Base-by-base conservation (phyloP, 2,888 invertebrate species). In the Zaprionus lineosus region DNA sequence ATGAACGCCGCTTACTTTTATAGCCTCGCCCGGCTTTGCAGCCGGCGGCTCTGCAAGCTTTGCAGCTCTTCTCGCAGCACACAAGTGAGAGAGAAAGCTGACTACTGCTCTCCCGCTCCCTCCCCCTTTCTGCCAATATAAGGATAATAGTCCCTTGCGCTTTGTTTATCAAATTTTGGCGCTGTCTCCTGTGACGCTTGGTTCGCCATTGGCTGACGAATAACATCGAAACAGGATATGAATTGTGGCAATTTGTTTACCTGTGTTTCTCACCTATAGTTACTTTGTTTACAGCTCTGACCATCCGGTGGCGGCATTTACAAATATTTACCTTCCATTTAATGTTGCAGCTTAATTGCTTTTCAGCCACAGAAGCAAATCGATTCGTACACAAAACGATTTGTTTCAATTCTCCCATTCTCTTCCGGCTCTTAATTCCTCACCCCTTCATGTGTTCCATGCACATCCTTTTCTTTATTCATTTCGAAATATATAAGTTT, bases 1-100 rank as follows among this genome's bases (percentile, higher is more conserved):
- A 69, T 48, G 65, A 36, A 65, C 62, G 82, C 79, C 73, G 86
- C 86, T 67, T 69, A 58, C 74, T 88, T 87, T 86, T 89, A 89
- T 89, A 88, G 84, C 64, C 78, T 87, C 55, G 74, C 60, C 64
- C 76, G 76, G 73, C 21, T 18, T 50, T 61, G 60, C 60, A 44
- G 43, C 21, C 50, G 26, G 31, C 53, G 31, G 36, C n/a, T 24
- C 58, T 58, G 58, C 51, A 59, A 24, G 46, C 31, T 48, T 44
- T 52, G 39, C 26, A 11, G 53, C 61, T 66, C 61, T 46, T 43
- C 41, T 43, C 26, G n/a, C n/a, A n/a, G n/a, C n/a, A n/a, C n/a
- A n/a, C n/a, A n/a, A 4, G 5, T 14, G 14, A 9, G 24, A 9
- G n/a, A 11, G 28, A 21, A 7, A 24, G 14, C 2, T 3, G 3